These are phyloP conservation scores for Myiagra hebetior DNA, from an alignment of 2,113 vertebrate genomes.

Conservation along the genomic window DNA sequence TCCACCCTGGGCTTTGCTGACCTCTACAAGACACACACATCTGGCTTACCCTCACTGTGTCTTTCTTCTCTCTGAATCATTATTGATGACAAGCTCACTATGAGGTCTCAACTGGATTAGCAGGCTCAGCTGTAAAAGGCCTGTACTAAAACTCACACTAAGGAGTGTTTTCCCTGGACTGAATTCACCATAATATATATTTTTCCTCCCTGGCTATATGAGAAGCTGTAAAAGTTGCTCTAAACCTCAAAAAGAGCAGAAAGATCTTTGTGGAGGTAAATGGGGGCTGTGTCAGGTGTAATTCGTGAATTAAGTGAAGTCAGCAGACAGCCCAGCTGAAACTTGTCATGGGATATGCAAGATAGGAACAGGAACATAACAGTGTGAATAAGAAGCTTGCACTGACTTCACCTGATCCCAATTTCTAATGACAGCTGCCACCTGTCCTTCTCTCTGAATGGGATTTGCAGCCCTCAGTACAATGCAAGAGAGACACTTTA, in stretches of 20 bases:
- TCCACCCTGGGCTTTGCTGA: neutral
- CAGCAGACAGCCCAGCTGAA: neutral
- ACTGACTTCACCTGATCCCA: neutral
- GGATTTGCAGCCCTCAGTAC: neutral
- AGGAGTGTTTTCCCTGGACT: neutral
- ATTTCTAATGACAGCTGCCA: neutral
- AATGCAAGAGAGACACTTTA: neutral
- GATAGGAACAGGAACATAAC: neutral
- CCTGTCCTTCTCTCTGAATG: neutral
- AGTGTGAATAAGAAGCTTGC: neutral
- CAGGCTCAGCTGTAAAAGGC: neutral
- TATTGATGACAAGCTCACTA: neutral
- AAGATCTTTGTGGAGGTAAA: neutral
- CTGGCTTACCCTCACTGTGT: neutral
- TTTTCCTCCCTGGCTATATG: rapidly evolving
- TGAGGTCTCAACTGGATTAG: neutral
- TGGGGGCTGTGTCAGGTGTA: neutral
- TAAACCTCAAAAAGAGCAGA: neutral
- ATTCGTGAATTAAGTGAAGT: neutral
- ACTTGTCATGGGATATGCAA: rapidly evolving
- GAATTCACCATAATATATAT: neutral
- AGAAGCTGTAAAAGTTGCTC: neutral
- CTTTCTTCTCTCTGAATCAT: neutral
- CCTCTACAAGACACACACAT: neutral
- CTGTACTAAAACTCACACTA: neutral